phyloP scores from a whole-genome alignment of 2,888 invertebrate species.

The Opisthograptis luteolata region DNA sequence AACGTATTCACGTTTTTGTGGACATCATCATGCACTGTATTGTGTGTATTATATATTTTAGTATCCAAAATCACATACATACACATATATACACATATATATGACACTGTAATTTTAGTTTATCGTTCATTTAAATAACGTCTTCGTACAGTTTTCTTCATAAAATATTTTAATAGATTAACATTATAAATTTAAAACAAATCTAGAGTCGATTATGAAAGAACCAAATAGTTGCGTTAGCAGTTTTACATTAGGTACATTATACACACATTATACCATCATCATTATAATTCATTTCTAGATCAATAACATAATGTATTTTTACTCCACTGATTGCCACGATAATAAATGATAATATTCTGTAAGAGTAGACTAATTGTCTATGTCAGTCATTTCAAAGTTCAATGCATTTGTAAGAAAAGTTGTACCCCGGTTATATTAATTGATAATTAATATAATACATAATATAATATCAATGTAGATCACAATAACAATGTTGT shows the following conservation, averaged over 20 bases:
- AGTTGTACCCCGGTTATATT: constrained; percentile 5
- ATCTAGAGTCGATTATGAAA: no score
- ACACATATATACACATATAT: no score
- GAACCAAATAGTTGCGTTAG: no score
- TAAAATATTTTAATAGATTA: no score
- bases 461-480: no score
- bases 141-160: no score
- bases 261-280: background rate
- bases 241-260: no score
- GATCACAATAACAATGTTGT: background rate
- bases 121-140: no score
- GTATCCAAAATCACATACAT: no score
- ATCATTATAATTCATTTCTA: constrained; percentile 1
- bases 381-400: constrained; percentile 27
- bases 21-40: no score
- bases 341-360: constrained; percentile 31
- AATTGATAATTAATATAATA: background rate
- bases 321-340: constrained; percentile 26
- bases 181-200: no score
- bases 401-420: constrained; percentile 33
- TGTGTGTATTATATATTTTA: background rate
- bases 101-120: no score
- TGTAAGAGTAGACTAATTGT: constrained; percentile 28
- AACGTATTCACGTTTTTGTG: constrained; percentile 44
- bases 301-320: constrained; percentile 33